Conservation (phyloP, 2,113 vertebrate genomes). For the Hemiscyllium ocellatum region DNA sequence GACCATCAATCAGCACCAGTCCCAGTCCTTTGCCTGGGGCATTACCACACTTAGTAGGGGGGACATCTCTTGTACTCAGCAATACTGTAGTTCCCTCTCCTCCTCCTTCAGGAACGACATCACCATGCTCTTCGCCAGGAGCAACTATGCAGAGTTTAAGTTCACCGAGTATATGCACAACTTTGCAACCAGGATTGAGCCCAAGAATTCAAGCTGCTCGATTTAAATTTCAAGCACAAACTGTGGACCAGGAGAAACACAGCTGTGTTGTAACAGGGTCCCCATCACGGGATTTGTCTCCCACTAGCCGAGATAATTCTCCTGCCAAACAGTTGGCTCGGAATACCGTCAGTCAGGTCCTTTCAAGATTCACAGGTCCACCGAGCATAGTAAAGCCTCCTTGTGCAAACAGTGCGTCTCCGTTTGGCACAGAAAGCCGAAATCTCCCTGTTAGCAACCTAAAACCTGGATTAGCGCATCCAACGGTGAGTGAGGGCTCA, state of each 20-base stretch:
- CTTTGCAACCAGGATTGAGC: slow-evolving; percentile 71
- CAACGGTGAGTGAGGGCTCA: slow-evolving; percentile 60
- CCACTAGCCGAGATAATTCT: slow-evolving; percentile 85
- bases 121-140: slow-evolving; percentile 48
- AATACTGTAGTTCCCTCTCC: slow-evolving; percentile 43
- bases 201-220: slow-evolving; percentile 87
- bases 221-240: slow-evolving; percentile 82
- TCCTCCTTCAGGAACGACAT: slow-evolving; percentile 45
- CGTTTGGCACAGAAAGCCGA: slow-evolving; percentile 34
- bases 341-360: slow-evolving; percentile 90
- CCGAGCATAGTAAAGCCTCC: slow-evolving; percentile 45
- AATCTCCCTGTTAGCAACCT: slow-evolving; percentile 47
- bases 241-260: slow-evolving; percentile 89
- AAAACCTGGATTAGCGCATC: slow-evolving; percentile 56
- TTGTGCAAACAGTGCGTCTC: not conserved
- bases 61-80: slow-evolving; percentile 45
- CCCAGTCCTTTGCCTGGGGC: slow-evolving; percentile 44
- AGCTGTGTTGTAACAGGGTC: slow-evolving; percentile 81
- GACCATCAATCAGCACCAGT: slow-evolving; percentile 47
- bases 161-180: slow-evolving; percentile 56
- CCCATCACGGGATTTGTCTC: slow-evolving; percentile 82
- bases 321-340: slow-evolving; percentile 88
- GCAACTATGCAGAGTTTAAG: slow-evolving; percentile 57
- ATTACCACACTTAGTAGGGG: slow-evolving; percentile 50
- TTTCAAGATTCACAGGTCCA: slow-evolving; percentile 89